Percentiles rank a stretch among this genome's conserved stretches.
phyloP scores from a whole-genome alignment of 2,888 invertebrate species.

The Flexamia atlantica region DNA sequence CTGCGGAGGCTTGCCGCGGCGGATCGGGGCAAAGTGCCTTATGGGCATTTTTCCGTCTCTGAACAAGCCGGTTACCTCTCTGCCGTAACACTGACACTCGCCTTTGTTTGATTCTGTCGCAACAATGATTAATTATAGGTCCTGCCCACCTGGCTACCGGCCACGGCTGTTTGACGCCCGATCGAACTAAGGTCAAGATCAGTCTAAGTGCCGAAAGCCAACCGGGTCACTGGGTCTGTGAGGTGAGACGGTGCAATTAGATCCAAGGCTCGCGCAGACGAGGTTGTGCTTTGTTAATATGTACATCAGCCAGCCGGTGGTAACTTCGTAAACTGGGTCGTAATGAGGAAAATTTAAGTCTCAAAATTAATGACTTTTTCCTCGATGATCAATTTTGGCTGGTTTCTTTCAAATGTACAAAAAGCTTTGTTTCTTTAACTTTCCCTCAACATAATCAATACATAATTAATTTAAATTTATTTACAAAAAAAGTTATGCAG shows the following conservation, averaged over 20 bases:
- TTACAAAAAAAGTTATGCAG: no score
- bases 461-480: no score
- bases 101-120: slow-evolving; percentile 32
- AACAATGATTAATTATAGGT: slow-evolving; percentile 55
- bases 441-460: no score
- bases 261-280: background rate
- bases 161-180: slow-evolving; percentile 38
- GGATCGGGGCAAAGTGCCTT: slow-evolving; percentile 48
- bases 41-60: slow-evolving; percentile 36
- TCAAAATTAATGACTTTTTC: no score
- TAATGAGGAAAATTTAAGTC: no score
- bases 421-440: no score
- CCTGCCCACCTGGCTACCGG: slow-evolving; percentile 17
- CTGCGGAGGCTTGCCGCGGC: slow-evolving; percentile 38
- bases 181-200: slow-evolving; percentile 54
- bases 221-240: slow-evolving; percentile 42
- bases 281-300: background rate
- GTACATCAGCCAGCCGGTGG: background rate
- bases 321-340: no score
- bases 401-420: no score
- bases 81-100: slow-evolving; percentile 15
- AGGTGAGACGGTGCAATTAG: slow-evolving; percentile 42
- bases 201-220: background rate
- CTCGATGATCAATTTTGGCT: no score
- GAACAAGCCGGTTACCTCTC: background rate